Evolutionary conservation across 2,888 invertebrate species (phyloP), one percentile per base, ranked within the genome.

Genomic region (Pachymerium ferrugineum): DNA sequence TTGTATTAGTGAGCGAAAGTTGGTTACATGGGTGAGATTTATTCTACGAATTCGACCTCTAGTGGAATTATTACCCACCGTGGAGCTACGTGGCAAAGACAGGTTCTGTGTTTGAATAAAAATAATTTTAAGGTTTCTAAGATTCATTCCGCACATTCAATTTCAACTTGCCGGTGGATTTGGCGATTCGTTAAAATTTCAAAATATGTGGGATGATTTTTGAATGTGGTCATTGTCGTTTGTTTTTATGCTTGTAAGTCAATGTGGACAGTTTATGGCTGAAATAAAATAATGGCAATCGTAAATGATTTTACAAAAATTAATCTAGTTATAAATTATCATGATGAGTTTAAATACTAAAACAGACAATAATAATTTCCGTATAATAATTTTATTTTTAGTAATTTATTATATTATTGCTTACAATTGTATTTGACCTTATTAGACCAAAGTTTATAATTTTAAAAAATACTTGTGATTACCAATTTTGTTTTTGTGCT

Each of bases 21-120:
- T 99, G 78, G 94, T 95, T 4, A 87, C 90, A 72, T 99, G 99
- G 99, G 85, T 99, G 75, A 91, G 93, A 81, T 88, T 97, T 74
- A 91, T 99, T 79, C 89, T 98, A 78, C 91, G 96, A 81, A 93
- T 90, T 82, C 89, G 89, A 79, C 88, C 90, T 75, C 84, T 94
- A 69, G 85, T 93, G 73, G 81, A 86, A 87, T 74, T 90, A 91
- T 82, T 94, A 94, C 81, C 88, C 90, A 47, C 88, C 93, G 16
- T 98, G 96, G 88, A 97, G 98, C 83, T 99, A 99, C 83, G 91
- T 97, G 74, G 89, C 90, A 3, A 92, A 94, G 83, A 98, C 98
- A 78, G 90, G 91, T 90, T 47, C n/a, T 3, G 22, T 4, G 30
- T 47, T 47, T 1, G 10, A 16, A 16, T 8, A n/a, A 3, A 16